phyloP scores from a whole-genome alignment of 1,140 invertebrate genomes.

The Ceratina calcarata region DNA sequence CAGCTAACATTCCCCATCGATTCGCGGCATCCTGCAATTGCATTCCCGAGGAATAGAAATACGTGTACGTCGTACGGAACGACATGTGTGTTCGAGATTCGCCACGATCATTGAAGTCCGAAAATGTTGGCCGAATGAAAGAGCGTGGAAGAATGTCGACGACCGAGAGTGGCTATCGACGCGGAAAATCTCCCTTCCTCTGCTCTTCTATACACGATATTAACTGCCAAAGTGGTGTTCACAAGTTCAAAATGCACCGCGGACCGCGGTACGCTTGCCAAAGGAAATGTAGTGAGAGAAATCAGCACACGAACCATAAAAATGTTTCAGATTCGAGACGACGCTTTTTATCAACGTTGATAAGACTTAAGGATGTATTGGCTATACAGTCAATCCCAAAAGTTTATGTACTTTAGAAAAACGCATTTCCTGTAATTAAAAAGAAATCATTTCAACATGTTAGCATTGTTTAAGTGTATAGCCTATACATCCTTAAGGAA shows the following conservation, averaged over 20 bases:
- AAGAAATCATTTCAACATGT: too few relatives aligned
- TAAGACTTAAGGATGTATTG: too few relatives aligned
- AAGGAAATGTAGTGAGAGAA: too few relatives aligned
- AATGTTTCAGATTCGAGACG: not conserved
- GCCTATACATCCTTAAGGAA: too few relatives aligned
- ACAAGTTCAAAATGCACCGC: conserved; percentile 5
- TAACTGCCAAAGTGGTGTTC: not conserved
- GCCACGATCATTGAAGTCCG: not conserved
- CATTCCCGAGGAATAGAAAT: not conserved
- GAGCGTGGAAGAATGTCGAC: not conserved
- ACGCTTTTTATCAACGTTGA: too few relatives aligned
- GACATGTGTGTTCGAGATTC: not conserved
- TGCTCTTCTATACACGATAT: not conserved
- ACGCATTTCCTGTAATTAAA: too few relatives aligned
- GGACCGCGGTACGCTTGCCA: not conserved
- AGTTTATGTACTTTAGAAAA: too few relatives aligned
- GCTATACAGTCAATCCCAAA: too few relatives aligned
- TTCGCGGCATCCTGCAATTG: not conserved
- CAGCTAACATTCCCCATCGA: too few relatives aligned
- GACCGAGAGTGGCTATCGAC: not conserved
- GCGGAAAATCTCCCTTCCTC: conserved; percentile 4
- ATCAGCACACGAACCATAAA: too few relatives aligned
- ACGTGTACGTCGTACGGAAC: too few relatives aligned
- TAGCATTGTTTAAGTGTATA: too few relatives aligned
- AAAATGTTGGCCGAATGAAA: not conserved